Base-by-base conservation (phyloP, 2,888 invertebrate genomes). In the Lepidochrysops patricia region DNA sequence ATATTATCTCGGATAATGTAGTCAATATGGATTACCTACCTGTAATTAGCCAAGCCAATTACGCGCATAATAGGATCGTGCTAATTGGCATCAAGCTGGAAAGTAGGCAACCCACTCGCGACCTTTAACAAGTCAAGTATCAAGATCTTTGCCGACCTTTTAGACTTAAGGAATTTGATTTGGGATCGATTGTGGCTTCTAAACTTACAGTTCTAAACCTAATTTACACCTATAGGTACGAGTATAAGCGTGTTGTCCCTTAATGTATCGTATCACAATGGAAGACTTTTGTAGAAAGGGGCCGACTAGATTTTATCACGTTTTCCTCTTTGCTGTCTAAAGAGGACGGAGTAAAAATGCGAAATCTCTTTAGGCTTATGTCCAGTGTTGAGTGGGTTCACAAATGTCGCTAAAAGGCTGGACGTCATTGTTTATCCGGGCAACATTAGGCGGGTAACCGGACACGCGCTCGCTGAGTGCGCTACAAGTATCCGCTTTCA, bases 401-500 rank as follows among this genome's bases (percentile, higher is more conserved):
- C 87, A 87, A 87, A 87, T 87, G 88, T 88, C 88, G 83, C 88
- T 89, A 89, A 89, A 89, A 89, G 88, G 87, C 88, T 86, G 86
- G 84, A 83, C 87, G 87, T 87, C 88, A 87, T 89, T 89, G 88
- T 89, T 89, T 89, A 89, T 88, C 88, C 88, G 87, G 84, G 79
- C 80, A 82, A 85, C 88, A 89, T 89, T 88, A 89, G 87, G 86
- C 87, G 85, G 84, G 88, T 87, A 89, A 89, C 88, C 87, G 88
- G 88, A 89, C 88, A 89, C 88, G 88, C 84, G 80, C 87, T 82
- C 77, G 76, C 83, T 88, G 88, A 89, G 88, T 88, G 88, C 87
- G 87, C 85, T 89, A 89, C 88, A 89, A 88, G 88, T 89, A 89
- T 89, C 88, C 86, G 88, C 88, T 89, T 89, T 89, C 88, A 89